Conservation (phyloP, 2,888 invertebrate species). For the Catocala fraxini region DNA sequence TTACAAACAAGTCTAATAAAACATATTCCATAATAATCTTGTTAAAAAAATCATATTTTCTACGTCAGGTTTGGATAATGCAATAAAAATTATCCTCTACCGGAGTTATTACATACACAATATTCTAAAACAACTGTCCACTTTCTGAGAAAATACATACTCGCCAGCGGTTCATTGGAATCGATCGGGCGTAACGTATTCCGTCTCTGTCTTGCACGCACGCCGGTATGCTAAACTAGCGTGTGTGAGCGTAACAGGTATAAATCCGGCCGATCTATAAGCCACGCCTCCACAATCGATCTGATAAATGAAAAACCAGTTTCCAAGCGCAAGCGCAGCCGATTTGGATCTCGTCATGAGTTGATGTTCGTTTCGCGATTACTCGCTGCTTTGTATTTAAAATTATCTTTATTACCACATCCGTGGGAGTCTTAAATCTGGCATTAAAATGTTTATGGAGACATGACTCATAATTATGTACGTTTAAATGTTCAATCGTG, state of each 20-base stretch:
- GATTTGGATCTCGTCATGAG: conserved; percentile 75
- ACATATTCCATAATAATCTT: conserved; percentile 36
- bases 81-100: conserved; percentile 33
- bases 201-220: conserved; percentile 61
- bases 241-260: conserved; percentile 60
- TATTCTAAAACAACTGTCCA: conserved; percentile 48
- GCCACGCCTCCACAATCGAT: conserved; percentile 82
- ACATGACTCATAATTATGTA: conserved; percentile 70
- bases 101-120: conserved; percentile 41
- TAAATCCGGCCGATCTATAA: conserved; percentile 58
- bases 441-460: conserved; percentile 69
- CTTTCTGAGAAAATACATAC: conserved; percentile 57
- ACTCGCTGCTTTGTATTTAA: conserved; percentile 73
- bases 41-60: conserved; percentile 40
- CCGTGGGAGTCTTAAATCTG: conserved; percentile 76
- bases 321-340: conserved; percentile 65
- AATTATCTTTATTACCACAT: conserved; percentile 80
- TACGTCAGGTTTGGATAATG: conserved; percentile 1
- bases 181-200: conserved; percentile 71
- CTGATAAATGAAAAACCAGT: conserved; percentile 79
- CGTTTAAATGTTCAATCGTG: conserved; percentile 59
- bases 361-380: conserved; percentile 66
- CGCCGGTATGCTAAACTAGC: conserved; percentile 10
- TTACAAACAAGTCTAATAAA: conserved; percentile 43
- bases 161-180: conserved; percentile 60